A percentile compares a stretch with the other conserved stretches of the same genome.
phyloP scores from a whole-genome alignment of 2,888 invertebrate species.

The Ptilodon capucinus region DNA sequence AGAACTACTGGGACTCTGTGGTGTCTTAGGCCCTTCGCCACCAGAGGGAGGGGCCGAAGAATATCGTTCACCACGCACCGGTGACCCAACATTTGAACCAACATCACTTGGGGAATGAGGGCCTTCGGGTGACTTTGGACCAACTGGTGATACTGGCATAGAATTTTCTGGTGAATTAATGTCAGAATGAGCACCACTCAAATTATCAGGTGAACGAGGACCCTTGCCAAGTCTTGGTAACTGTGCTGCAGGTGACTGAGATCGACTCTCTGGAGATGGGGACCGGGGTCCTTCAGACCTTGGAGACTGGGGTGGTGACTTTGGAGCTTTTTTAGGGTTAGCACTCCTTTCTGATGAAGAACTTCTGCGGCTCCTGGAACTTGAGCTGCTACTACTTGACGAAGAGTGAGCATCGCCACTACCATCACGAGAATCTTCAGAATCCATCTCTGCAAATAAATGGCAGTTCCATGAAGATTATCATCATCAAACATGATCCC shows the following conservation, averaged over 20 bases:
- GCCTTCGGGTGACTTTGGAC: slow-evolving; percentile 73
- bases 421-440: slow-evolving; percentile 83
- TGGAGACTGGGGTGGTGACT: slow-evolving; percentile 53
- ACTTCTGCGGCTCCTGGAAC: slow-evolving; percentile 69
- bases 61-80: slow-evolving; percentile 53
- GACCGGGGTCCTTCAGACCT: slow-evolving; percentile 52
- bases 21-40: slow-evolving; percentile 67
- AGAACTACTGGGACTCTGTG: slow-evolving; percentile 60
- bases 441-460: slow-evolving; percentile 82
- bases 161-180: slow-evolving; percentile 77
- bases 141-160: slow-evolving; percentile 60
- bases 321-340: slow-evolving; percentile 63
- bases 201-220: slow-evolving; percentile 62
- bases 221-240: slow-evolving; percentile 40
- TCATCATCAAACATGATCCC: slow-evolving; percentile 19
- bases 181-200: slow-evolving; percentile 71
- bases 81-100: slow-evolving; percentile 55
- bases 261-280: slow-evolving; percentile 54
- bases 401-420: slow-evolving; percentile 66
- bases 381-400: slow-evolving; percentile 77
- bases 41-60: slow-evolving; percentile 51
- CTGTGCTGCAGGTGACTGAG: slow-evolving; percentile 54
- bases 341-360: slow-evolving; percentile 69
- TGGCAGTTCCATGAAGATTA: slow-evolving; percentile 33
- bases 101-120: slow-evolving; percentile 70